Base-by-base conservation (phyloP, 2,113 vertebrate species). In the Nicator chloris region DNA sequence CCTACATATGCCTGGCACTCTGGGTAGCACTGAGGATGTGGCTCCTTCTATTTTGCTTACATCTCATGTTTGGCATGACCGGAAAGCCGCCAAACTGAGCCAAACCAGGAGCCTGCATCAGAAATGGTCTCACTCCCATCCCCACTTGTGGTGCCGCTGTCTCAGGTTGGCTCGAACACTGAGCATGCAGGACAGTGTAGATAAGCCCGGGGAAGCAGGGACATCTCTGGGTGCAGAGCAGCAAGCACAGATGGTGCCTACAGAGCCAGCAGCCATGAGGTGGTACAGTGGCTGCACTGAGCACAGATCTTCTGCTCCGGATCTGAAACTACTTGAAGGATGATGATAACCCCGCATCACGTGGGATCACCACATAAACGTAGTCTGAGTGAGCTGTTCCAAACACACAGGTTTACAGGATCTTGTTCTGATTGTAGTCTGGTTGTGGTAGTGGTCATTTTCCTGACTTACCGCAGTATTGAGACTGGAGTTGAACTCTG, bases 321-420 rank as follows among this genome's bases (percentile, higher is more conserved):
- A 50, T 33, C 56, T 7, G 3, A 72, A 89, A 53, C 17, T 28
- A 20, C 71, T 19, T 20, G 50, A 80, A 86, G 60, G 5, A 3
- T 5, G 30, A 50, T 9, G 13, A 15, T 33, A 65, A 71, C 33
- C 22, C 42, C 10, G 6, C 22, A 3, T 39, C 6, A 0, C 5
- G 2, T 18, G 15, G 35, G 39, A 59, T 9, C 28, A 3, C 20
- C 21, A 37, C 10, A 7, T 57, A 73, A 69, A 72, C 0, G 2
- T 14, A 21, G 60, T 12, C 21, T 51, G 56, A 83, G 54, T 0
- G 3, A 76, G 24, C 6, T 84, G 39, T 3, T 75, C 14, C 45
- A 88, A 79, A 53, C 3, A 2, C 5, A 2, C 44, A 81, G 40
- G 23, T 2, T 49, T 47, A 31, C 10, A 54, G 47, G 30, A 75